Conservation (phyloP, 2,888 invertebrate species). For the Pterostichus madidus region DNA sequence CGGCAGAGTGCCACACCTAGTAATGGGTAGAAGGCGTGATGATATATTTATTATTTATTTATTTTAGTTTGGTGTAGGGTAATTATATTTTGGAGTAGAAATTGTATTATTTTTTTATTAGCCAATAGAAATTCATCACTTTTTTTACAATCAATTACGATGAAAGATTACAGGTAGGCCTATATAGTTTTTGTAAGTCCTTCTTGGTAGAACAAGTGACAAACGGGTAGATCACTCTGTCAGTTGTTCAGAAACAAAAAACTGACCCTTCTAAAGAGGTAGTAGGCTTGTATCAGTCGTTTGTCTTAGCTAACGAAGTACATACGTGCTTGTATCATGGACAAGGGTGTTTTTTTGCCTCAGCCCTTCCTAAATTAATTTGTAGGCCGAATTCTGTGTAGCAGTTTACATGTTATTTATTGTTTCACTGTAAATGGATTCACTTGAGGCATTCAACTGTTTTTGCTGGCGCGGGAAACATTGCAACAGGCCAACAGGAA, state of each 20-base stretch:
- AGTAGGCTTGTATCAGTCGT: slow-evolving; percentile 8
- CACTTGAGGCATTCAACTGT: too few relatives aligned
- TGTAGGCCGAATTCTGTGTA: not conserved
- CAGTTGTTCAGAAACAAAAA: not conserved
- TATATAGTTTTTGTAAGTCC: not conserved
- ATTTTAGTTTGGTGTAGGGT: too few relatives aligned
- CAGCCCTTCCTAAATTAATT: slow-evolving; percentile 12
- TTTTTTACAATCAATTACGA: not conserved
- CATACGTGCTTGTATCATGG: slow-evolving; percentile 5
- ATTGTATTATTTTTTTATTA: too few relatives aligned
- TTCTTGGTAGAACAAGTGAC: not conserved
- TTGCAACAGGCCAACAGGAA: too few relatives aligned
- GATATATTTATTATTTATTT: too few relatives aligned
- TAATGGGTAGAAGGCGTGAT: too few relatives aligned
- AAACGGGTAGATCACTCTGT: slow-evolving; percentile 23
- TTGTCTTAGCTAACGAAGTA: slow-evolving; percentile 12
- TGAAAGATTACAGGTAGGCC: not conserved
- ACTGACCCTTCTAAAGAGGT: not conserved
- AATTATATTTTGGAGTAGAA: too few relatives aligned
- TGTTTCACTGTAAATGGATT: too few relatives aligned
- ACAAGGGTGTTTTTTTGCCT: not conserved
- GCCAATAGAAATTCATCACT: too few relatives aligned
- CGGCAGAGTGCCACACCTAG: too few relatives aligned
- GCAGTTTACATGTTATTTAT: too few relatives aligned
- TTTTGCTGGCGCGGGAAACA: too few relatives aligned